Conservation (phyloP, 2,113 vertebrate species). For the Caretta caretta region DNA sequence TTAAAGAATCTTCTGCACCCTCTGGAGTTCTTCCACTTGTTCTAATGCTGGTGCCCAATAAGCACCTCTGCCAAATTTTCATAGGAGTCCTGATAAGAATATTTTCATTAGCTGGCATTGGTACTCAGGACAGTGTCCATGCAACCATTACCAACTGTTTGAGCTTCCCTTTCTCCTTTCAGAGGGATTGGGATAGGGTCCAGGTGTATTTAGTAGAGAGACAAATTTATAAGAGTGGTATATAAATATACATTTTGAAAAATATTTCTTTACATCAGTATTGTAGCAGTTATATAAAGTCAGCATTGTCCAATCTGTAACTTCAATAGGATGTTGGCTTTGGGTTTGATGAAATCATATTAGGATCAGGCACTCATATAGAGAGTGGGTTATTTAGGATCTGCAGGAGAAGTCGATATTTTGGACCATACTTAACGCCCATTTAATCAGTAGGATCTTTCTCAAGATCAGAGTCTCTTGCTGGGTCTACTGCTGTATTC, state of each 20-base stretch:
- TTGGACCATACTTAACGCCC: neutral
- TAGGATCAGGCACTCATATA: neutral
- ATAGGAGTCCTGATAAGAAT: fast-evolving
- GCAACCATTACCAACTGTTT: neutral
- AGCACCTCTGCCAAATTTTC: neutral
- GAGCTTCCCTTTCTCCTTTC: neutral
- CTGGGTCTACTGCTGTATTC: neutral
- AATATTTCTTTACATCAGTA: neutral
- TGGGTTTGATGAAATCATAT: neutral
- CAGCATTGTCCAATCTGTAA: neutral
- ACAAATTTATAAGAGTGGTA: neutral
- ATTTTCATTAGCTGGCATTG: neutral
- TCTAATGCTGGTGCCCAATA: neutral
- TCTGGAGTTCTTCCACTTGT: fast-evolving
- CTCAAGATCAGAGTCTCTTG: neutral
- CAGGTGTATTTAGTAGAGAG: neutral
- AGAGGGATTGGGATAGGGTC: neutral
- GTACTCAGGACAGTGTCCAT: neutral
- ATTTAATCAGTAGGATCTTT: neutral
- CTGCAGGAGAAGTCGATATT: neutral
- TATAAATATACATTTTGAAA: neutral
- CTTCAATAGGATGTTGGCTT: neutral
- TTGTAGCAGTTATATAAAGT: neutral
- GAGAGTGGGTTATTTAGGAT: neutral
- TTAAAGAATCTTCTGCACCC: neutral